Evolutionary conservation across 2,888 invertebrate genomes (phyloP), one percentile per base, ranked within the genome.

Genomic region (Limenitis camilla): DNA sequence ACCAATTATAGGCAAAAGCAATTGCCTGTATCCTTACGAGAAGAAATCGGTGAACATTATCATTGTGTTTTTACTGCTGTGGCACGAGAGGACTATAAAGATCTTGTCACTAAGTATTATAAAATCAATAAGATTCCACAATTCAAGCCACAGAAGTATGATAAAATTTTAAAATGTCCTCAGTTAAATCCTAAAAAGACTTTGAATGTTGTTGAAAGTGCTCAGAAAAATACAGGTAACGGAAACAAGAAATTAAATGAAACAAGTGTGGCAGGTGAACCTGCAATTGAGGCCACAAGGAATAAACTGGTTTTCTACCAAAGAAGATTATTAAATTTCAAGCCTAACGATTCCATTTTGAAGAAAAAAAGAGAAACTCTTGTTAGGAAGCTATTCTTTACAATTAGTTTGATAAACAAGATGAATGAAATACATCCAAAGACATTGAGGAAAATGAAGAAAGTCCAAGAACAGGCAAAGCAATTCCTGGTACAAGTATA

Each of bases 31-130:
- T 67, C 78, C 6, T 28, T 89, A 29, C 85, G 90, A 2, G 73
- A 77, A 11, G 80, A 89, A 62, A 88, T 91, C 32, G 85, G 84
- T 32, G 67, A 79, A 45, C 89, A 89, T 63, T 90, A 84, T 66
- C 78, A 79, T 44, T 66, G 75, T 42, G 88, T 91, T 61, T 91
- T 91, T 61, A 81, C 89, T 0, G 65, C 88, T 7, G 59, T 65
- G 3, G 79, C 78, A 4, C 71, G 88, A 55, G 62, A 74, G 45
- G 86, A 88, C 60, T 88, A 88, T 60, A 61, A 59, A 1, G 76
- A 82, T 36, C 65, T 86, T 41, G 61, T 86, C 3, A 66, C 71
- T 40, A 75, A 67, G 58, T 85, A 77, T 58, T 72, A 77, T 47
- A 52, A 53, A 9, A 49, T 62, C 3, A 70, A 69, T 56, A 58